Evolutionary conservation across 2,797 vertebrate genomes (phyloP), one percentile per base, ranked within the genome.

Genomic region (Argentina silus): DNA sequence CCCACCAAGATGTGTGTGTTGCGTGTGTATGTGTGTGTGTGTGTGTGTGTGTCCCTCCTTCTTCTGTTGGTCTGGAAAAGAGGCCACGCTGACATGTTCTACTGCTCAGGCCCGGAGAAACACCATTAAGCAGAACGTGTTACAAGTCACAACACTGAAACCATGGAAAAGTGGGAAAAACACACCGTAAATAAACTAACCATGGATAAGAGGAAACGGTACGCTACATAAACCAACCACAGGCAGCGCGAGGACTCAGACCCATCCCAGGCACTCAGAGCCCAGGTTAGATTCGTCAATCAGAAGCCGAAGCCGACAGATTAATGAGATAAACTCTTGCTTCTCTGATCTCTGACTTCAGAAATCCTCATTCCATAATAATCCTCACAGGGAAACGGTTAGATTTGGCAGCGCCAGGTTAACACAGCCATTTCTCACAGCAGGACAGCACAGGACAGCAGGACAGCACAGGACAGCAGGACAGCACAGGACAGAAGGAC

Each of bases 321-420:
- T 88, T 89, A 91, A 77, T 88, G 75, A 86, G 82, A 82, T 90
- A 83, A 92, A 78, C 84, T 75, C 64, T 75, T 79, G 72, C 82
- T 85, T 82, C 75, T 66, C 88, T 89, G 90, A 91, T 85, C 91
- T 86, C 76, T 69, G n/a, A 71, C 87, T 86, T 83, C 84, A 50
- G 15, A 67, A 53, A 67, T 53, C 21, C 78, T 77, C 80, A 83
- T 76, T 86, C 86, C n/a, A 36, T 36, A 80, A 73, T 89, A 89
- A 90, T 90, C 86, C 84, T 73, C 12, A 3, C 81, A 75, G 81
- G 76, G 76, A 75, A 77, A 42, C 66, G 81, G 85, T 86, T 79
- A 87, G 88, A 68, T 44, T 68, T 88, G 85, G 87, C 78, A 72
- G 71, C 27, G 27, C 27, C 27, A n/a, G n/a, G n/a, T n/a, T n/a